Evolutionary conservation across 2,113 vertebrate genomes (phyloP), one percentile per base, ranked within the genome.

Genomic region (Scortum barcoo): DNA sequence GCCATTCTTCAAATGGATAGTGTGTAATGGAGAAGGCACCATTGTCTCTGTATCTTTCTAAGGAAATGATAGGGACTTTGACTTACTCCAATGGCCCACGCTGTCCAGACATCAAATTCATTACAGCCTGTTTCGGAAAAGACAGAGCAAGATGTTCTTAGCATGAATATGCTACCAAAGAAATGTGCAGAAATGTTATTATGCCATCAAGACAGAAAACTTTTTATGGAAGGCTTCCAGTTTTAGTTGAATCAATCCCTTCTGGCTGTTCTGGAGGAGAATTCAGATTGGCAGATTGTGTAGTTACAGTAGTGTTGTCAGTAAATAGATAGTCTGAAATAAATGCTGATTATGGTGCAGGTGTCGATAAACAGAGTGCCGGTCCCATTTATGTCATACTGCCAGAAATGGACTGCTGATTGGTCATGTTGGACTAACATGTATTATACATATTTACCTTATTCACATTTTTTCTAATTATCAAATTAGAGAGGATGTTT

Each of bases 11-110:
- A 54, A 67, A 68, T 72, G 54, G n/a, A 65, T 56, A 20, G 44
- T 76, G 68, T 72, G 7, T 62, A 48, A 76, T 68, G 36, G 48
- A 57, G 57, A 40, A 63, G 77, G 48, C 30, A 20, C 40, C 22
- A 51, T 46, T 80, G 68, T 76, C 54, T 80, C 48, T 33, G 26
- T 74, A 30, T 81, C 68, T 77, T 62, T 76, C 40, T 20, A 36
- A 14, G 36, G 48, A 28, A 72, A 79, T 38, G 20, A 72, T 22
- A 56, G 40, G 12, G 33, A 28, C 46, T 54, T 24, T 70, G 24
- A 54, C 46, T 67, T 20, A 44, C 53, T 80, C 30, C 26, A 44
- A 4, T 72, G 51, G 40, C 24, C 12, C 51, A 20, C 50, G n/a
- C 22, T n/a, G 26, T 80, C 33, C 38, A 50, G 36, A 73, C 26